Percentiles rank a stretch among this genome's conserved stretches.
These are phyloP conservation scores for Podiceps cristatus DNA, from an alignment of 2,113 vertebrate genomes.

Conservation along the genomic window DNA sequence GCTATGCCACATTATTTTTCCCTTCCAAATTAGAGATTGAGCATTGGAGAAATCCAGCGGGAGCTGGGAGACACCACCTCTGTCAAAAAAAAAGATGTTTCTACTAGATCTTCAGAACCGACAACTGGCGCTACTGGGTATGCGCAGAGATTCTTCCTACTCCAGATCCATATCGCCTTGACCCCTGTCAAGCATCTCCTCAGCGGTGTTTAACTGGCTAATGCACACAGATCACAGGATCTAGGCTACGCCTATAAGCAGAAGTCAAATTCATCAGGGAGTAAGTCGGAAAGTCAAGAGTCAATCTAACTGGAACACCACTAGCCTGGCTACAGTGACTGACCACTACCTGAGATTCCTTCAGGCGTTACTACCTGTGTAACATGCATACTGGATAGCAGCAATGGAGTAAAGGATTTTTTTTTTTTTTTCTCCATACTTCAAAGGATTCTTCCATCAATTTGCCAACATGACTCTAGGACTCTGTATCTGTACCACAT, in stretches of 20 bases:
- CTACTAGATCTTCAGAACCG: neutral
- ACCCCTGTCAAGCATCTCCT: neutral
- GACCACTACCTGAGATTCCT: neutral
- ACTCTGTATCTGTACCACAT: neutral
- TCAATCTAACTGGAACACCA: neutral
- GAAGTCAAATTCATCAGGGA: neutral
- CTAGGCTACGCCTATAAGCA: neutral
- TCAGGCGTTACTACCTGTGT: neutral
- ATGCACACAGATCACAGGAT: neutral
- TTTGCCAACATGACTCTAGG: neutral
- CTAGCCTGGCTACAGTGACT: neutral
- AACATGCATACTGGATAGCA: neutral
- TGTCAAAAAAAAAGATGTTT: neutral
- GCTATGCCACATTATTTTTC: neutral
- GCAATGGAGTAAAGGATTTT: accelerated
- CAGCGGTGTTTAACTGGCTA: neutral
- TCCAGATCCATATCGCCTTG: neutral
- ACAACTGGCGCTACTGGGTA: accelerated
- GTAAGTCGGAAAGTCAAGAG: neutral
- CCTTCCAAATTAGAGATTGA: neutral
- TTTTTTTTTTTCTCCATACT: neutral
- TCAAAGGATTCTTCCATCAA: neutral
- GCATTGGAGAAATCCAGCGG: neutral
- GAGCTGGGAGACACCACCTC: neutral
- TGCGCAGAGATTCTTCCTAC: neutral